Conservation (phyloP, 2,797 vertebrate species). For the Schizopygopsis pylzovi region DNA sequence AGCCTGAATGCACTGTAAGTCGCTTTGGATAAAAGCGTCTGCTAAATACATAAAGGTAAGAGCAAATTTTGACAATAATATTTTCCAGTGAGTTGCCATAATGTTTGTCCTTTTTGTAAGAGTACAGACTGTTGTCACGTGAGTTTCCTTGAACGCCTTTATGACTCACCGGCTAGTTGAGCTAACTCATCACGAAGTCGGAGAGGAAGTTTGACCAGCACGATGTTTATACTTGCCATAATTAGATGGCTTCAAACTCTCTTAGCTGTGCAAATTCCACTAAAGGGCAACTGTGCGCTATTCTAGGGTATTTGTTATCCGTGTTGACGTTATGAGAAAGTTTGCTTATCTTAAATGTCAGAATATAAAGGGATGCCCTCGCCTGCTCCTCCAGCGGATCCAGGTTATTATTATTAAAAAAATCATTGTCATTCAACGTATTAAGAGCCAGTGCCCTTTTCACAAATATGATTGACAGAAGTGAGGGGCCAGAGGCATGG, state of each 20-base stretch:
- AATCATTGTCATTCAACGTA: constrained; percentile 75
- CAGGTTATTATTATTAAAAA: constrained; percentile 76
- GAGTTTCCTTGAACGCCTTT: constrained; percentile 19
- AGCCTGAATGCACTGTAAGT: no score
- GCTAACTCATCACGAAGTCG: constrained; percentile 47
- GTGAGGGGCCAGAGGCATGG: constrained; percentile 52
- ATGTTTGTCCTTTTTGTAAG: not conserved
- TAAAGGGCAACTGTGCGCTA: constrained; percentile 59
- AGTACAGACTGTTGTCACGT: constrained; percentile 15
- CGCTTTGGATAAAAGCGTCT: no score
- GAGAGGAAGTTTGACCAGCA: constrained; percentile 56
- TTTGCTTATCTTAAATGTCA: constrained; percentile 76
- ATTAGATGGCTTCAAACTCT: constrained; percentile 62
- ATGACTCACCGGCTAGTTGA: constrained; percentile 56
- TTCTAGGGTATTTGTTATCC: constrained; percentile 58
- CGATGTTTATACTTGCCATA: constrained; percentile 57
- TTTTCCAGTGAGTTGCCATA: not conserved
- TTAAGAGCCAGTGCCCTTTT: constrained; percentile 73
- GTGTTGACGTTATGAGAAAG: constrained; percentile 66
- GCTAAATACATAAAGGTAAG: no score
- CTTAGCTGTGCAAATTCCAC: constrained; percentile 60
- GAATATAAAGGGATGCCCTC: constrained; percentile 59
- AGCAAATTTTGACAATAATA: not conserved
- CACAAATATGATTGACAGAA: constrained; percentile 70
- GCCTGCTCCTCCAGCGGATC: constrained; percentile 51